Evolutionary conservation across 1,140 invertebrate genomes (phyloP), one percentile per base, ranked within the genome.

Genomic region (Temnothorax longispinosus): DNA sequence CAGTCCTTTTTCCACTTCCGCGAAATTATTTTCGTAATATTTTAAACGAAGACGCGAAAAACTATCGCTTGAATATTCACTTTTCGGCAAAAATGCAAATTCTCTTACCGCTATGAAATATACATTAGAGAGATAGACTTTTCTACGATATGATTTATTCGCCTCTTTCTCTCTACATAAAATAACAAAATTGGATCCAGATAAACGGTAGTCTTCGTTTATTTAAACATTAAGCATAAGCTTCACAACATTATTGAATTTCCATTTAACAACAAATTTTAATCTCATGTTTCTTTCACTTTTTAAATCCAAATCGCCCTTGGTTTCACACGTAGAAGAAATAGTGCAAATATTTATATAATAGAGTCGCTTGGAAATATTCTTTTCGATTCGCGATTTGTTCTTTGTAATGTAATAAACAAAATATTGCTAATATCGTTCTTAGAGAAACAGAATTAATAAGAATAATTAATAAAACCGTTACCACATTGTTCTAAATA

Each of bases 21-120:
- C 7, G 32, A 62, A 75, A 82, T 82, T 82, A 38, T 27, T 72
- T 72, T 72, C 7, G 18, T 47, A 74, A 74, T 60, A 58, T 62
- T 75, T 56, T 15, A 56, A 18, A 44, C 18, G 1, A 44, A 27
- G 3, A 54, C 11, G 47, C 32, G 69, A 75, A 62, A 81, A 74
- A 62, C 41, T 60, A 41, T 82, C 56, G 77, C 62, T 80, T 52
- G 21, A 35, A 56, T 58, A 72, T 72, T 64, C 38, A 15, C 52
- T 15, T 32, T 82, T 47, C 41, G 67, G 11, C 52, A 72, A 47
- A 82, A 47, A 82, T 74, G 41, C 52, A 58, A 58, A 74, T 72
- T 72, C n/a, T 81, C 54, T 32, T 58, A 15, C 67, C 7, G 21
- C 6, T 15, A 74, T 82, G 13, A 82, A 82, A 82, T 72, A 74